A percentile compares a stretch with the other conserved stretches of the same genome.
phyloP scores from a whole-genome alignment of 2,113 vertebrate genomes.

The Rhinoptilus africanus region DNA sequence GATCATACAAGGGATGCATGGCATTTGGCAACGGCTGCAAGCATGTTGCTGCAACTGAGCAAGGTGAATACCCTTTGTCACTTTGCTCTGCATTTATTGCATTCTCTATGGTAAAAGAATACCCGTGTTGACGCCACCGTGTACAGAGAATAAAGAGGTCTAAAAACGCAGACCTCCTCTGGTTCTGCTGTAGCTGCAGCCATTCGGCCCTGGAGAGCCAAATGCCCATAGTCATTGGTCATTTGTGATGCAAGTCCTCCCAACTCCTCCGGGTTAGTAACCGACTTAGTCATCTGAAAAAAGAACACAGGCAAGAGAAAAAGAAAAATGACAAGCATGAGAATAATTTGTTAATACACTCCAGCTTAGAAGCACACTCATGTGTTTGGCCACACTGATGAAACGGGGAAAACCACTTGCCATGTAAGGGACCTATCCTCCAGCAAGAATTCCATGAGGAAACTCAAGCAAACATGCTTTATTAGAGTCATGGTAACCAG shows the following conservation, averaged over 20 bases:
- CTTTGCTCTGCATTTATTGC: neutral
- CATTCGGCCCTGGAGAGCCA: conserved; percentile 92
- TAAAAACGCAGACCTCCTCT: conserved; percentile 86
- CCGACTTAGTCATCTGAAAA: conserved; percentile 96
- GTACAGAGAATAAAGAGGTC: conserved; percentile 28
- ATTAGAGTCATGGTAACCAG: conserved; percentile 18
- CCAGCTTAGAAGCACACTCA: conserved; percentile 30
- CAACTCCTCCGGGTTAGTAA: conserved; percentile 96
- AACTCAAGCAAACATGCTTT: conserved; percentile 67
- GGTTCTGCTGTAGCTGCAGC: conserved; percentile 94
- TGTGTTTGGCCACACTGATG: neutral
- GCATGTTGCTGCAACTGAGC: neutral
- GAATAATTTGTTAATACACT: conserved; percentile 68
- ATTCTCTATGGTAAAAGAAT: neutral
- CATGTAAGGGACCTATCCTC: neutral
- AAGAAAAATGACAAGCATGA: conserved; percentile 67
- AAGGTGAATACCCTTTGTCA: neutral
- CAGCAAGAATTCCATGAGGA: conserved; percentile 7
- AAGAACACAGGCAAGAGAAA: conserved; percentile 74
- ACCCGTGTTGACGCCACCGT: neutral
- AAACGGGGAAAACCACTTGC: neutral
- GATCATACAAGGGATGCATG: neutral
- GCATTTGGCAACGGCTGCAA: neutral
- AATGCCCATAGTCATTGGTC: conserved; percentile 94
- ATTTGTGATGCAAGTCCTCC: conserved; percentile 97